Base-by-base conservation (phyloP, 2,888 invertebrate genomes). In the Drosophila paramelanica region DNA sequence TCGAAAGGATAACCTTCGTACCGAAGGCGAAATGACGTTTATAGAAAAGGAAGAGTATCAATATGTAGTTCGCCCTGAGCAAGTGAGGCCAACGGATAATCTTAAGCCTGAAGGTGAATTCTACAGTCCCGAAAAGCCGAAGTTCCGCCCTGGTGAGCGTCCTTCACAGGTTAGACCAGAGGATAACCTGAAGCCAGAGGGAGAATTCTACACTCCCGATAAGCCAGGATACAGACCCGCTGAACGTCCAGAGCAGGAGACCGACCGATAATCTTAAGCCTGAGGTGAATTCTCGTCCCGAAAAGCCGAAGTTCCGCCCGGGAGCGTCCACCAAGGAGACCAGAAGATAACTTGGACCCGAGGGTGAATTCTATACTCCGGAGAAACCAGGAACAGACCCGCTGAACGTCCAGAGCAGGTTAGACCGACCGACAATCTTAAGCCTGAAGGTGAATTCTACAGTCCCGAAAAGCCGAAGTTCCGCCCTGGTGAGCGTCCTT, bases 341-440 rank as follows among this genome's bases (percentile, higher is more conserved):
- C 93, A 0, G 86, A 92, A 23, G 68, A 94, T 79, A 94, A 95
- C 85, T 73, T 95, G 0, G 91, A 43, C 94, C 94, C 0, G 94
- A 95, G 78, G 94, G 95, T 1, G 94, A 94, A 0, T 94, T 94
- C 72, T 61, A 69, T 4, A 55, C 51, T 0, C 86, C 89, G 1
- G 94, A 93, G 0, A 90, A 89, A 81, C 93, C 93, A 0, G 92
- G 90, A 45, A 94, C 68, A 17, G 17, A 17, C 17, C 17, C 17
- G 17, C 17, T 17, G 17, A 17, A 17, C 17, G 17, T 17, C 17
- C 61, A 1, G 90, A 91, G 11, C 93, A 92, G 14, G 55, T 72
- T 1, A 91, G 90, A 27, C 95, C 94, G 2, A 92, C 90, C 73
- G 95, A 96, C 85, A 96, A 96, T 89, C 90, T 96, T 2, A 62